Evolutionary conservation across 2,888 invertebrate genomes (phyloP).

Genomic region (Heteromurus nitidus): DNA sequence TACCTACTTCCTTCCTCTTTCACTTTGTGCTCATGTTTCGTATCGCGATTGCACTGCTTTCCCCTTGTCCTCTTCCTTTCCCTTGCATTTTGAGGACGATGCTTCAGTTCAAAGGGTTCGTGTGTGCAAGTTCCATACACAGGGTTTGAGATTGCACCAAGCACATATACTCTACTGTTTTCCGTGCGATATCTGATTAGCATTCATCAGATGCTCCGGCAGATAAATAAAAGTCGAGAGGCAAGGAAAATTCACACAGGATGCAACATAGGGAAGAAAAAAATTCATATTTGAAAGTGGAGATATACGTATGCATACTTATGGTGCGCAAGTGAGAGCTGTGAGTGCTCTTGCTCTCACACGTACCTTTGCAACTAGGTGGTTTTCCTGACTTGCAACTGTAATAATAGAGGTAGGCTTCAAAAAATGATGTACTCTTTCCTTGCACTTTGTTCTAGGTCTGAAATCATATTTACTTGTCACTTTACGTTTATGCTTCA

Average conservation of each 20-base stretch:
- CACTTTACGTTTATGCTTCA: too few species aligned
- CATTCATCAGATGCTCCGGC: constrained; percentile 62
- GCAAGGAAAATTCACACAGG: constrained; percentile 42
- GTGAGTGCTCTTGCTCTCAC: background rate
- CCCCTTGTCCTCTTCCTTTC: too few species aligned
- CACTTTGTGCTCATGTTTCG: constrained; percentile 21
- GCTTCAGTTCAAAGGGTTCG: too few species aligned
- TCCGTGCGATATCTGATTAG: constrained; percentile 65
- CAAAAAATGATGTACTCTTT: too few species aligned
- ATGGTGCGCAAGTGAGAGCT: background rate
- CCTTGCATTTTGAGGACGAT: too few species aligned
- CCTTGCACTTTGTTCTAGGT: too few species aligned
- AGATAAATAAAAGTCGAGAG: constrained; percentile 65
- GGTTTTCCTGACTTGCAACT: background rate
- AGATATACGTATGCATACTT: background rate
- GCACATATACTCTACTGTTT: background rate
- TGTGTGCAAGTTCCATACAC: too few species aligned
- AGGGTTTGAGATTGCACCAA: too few species aligned
- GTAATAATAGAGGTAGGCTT: background rate
- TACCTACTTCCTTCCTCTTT: constrained; percentile 23
- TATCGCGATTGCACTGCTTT: constrained; percentile 14
- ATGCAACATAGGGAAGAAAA: constrained; percentile 4
- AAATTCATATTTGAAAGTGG: background rate
- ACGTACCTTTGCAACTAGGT: background rate
- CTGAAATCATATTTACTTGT: too few species aligned